phyloP scores from a whole-genome alignment of 2,797 vertebrate species.

The Neosalanx taihuensis region DNA sequence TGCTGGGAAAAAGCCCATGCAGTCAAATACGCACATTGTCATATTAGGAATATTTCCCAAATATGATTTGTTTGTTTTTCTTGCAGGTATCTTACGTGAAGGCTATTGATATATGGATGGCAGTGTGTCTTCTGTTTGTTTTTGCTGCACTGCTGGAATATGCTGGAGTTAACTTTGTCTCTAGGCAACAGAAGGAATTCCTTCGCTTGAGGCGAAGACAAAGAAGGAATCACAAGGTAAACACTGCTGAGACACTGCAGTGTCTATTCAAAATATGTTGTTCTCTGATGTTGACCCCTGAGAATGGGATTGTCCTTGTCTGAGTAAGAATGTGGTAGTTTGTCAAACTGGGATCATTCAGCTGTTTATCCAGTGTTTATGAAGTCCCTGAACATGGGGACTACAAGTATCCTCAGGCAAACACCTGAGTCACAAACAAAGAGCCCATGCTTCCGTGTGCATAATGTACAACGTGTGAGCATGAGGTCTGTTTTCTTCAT shows the following conservation, averaged over 20 bases:
- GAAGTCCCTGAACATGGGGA: constrained; percentile 3
- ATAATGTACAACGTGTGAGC: neutral
- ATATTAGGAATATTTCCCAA: neutral
- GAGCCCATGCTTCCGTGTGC: neutral
- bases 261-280: neutral
- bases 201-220: constrained; percentile 91
- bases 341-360: constrained; percentile 14
- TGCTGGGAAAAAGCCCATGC: too few species aligned
- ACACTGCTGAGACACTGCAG: constrained; percentile 8
- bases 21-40: neutral
- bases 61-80: constrained; percentile 40
- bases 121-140: constrained; percentile 97
- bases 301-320: too few species aligned
- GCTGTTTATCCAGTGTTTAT: constrained; percentile 4
- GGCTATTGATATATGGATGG: constrained; percentile 99
- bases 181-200: constrained; percentile 98
- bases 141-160: constrained; percentile 97
- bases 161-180: constrained; percentile 98
- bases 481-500: constrained; percentile 10
- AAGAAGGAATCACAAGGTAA: constrained; percentile 89
- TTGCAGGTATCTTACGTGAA: constrained; percentile 96
- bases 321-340: neutral
- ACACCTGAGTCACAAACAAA: constrained; percentile 29
- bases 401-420: constrained; percentile 7
- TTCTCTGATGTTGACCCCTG: neutral